A percentile compares a stretch with the other conserved stretches of the same genome.
These are phyloP conservation scores for Leptinotarsa tumamoca DNA, from an alignment of 2,888 invertebrate genomes.

Conservation along the genomic window DNA sequence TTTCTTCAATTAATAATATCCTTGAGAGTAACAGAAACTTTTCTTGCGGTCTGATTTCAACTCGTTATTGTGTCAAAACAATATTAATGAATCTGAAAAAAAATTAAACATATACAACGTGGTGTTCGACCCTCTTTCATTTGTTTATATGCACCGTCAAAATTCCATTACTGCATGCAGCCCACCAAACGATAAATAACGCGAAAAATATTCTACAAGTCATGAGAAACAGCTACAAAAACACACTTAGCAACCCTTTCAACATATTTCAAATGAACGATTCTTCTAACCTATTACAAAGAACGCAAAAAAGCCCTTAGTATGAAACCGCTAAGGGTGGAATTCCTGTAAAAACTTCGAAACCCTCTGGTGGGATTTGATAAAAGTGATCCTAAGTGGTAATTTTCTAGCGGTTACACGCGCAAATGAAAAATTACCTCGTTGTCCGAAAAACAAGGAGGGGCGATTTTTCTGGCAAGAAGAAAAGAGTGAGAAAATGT, in stretches of 20 bases:
- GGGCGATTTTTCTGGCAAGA: slow-evolving; percentile 36
- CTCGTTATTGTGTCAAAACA: too few species aligned
- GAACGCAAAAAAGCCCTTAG: slow-evolving; percentile 46
- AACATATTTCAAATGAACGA: slow-evolving; percentile 59
- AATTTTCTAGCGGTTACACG: slow-evolving; percentile 62
- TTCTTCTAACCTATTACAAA: slow-evolving; percentile 45
- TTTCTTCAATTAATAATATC: too few species aligned
- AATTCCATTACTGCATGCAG: slow-evolving; percentile 9
- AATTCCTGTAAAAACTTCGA: slow-evolving; percentile 43
- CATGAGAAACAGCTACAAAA: slow-evolving; percentile 42
- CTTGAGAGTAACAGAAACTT: too few species aligned
- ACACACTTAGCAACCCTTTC: slow-evolving; percentile 52
- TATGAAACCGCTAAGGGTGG: slow-evolving; percentile 42
- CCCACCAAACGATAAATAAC: slow-evolving; percentile 29
- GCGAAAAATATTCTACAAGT: slow-evolving; percentile 38
- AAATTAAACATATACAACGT: not conserved
- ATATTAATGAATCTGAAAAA: too few species aligned
- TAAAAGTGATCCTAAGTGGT: slow-evolving; percentile 62
- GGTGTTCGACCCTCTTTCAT: not conserved
- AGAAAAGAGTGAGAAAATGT: slow-evolving; percentile 43
- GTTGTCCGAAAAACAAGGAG: slow-evolving; percentile 50
- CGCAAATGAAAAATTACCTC: slow-evolving; percentile 60
- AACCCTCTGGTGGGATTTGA: slow-evolving; percentile 55
- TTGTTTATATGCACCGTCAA: slow-evolving; percentile 12
- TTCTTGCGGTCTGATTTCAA: too few species aligned